Conservation (phyloP, 2,113 vertebrate genomes). For the Platichthys stellatus region DNA sequence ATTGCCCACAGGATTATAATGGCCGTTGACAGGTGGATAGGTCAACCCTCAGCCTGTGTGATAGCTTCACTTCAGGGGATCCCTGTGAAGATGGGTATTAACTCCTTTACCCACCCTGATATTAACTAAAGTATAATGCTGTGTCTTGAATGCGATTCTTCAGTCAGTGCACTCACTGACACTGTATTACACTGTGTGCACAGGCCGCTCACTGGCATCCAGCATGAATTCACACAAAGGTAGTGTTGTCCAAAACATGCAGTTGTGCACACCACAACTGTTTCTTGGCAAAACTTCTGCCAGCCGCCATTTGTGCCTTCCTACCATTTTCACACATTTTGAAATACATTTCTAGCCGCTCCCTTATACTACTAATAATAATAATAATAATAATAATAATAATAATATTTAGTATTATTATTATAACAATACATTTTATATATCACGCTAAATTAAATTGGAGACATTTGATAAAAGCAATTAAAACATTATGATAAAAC, state of each 20-base stretch:
- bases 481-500: too few relatives aligned
- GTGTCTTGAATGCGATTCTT: not conserved
- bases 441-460: too few relatives aligned
- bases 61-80: slow-evolving; percentile 59
- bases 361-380: too few relatives aligned
- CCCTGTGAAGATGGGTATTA: slow-evolving; percentile 34
- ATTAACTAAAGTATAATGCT: slow-evolving; percentile 1
- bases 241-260: not conserved
- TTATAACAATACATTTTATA: too few relatives aligned
- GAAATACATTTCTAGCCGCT: too few relatives aligned
- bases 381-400: too few relatives aligned
- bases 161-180: not conserved
- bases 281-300: not conserved
- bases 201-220: too few relatives aligned
- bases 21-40: slow-evolving; percentile 69
- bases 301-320: not conserved
- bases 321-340: not conserved
- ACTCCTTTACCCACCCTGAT: slow-evolving; percentile 28
- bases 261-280: not conserved
- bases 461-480: too few relatives aligned
- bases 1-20: slow-evolving; percentile 55
- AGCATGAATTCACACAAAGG: not conserved
- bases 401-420: too few relatives aligned
- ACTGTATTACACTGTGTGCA: too few relatives aligned
- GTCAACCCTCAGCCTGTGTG: slow-evolving; percentile 62